Conservation (phyloP, 2,888 invertebrate genomes). For the Thymelicus lineola region DNA sequence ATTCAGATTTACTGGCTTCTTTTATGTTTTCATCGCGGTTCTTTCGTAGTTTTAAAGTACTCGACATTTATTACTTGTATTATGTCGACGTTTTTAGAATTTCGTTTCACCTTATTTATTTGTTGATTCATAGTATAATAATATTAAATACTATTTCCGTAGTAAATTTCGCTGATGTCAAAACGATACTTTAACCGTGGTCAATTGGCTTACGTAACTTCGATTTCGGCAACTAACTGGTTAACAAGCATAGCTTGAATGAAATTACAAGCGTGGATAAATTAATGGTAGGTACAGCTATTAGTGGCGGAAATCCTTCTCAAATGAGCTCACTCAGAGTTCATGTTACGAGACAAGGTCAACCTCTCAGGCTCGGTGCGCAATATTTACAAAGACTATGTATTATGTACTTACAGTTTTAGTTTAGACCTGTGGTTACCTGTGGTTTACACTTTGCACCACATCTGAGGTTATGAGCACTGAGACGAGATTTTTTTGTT, state of each 20-base stretch:
- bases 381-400: constrained; percentile 9
- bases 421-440: too few relatives aligned
- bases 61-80: constrained; percentile 17
- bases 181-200: background rate
- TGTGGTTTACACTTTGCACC: too few relatives aligned
- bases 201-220: background rate
- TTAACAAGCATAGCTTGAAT: background rate
- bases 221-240: background rate
- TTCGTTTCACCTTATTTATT: background rate
- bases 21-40: constrained; percentile 28
- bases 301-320: constrained; percentile 43
- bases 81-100: background rate
- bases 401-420: background rate
- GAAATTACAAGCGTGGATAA: constrained; percentile 14
- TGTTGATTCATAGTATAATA: too few relatives aligned
- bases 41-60: constrained; percentile 27
- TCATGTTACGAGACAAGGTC: constrained; percentile 39
- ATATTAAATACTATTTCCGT: too few relatives aligned
- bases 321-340: constrained; percentile 33
- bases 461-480: too few relatives aligned
- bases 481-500: too few relatives aligned
- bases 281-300: background rate
- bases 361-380: constrained; percentile 31
- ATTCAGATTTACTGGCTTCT: constrained; percentile 49
- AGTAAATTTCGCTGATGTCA: too few relatives aligned